Base-by-base conservation (phyloP, 2,113 vertebrate genomes). In the Oceanites oceanicus region DNA sequence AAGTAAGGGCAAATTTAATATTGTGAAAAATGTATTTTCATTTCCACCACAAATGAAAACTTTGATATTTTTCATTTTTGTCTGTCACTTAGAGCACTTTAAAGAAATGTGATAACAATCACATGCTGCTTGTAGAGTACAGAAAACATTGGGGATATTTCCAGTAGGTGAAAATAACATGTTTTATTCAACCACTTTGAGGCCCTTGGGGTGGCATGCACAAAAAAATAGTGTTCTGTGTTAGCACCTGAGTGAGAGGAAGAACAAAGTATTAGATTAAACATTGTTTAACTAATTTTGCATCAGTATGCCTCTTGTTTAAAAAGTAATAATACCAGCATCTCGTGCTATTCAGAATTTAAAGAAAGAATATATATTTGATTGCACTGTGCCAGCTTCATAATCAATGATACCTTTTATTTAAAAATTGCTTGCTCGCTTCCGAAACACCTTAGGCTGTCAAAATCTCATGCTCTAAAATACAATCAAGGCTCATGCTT, bases 71-170 rank as follows among this genome's bases (percentile, higher is more conserved):
- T 93, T 75, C 14, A 29, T 56, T 96, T 93, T 88, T 83, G 29
- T 58, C 87, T 85, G 17, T 85, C 56, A 80, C 16, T 89, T 94
- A 40, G 17, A 87, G 23, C 18, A 79, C 55, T 89, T 96, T 52
- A 47, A 75, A 92, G 38, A 92, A 79, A 49, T 25, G 16, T 72
- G 49, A 22, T 59, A 81, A 70, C 9, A 95, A 70, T 90, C 25
- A 77, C n/a, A 72, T 68, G 17, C 32, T 80, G 36, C 40, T 70
- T 82, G 62, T 62, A 82, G 53, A 87, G 12, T 85, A 61, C 29
- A 86, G 71, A 93, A 97, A 97, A 94, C 36, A 70, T 2, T 42
- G 11, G 44, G 22, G 32, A 19, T 96, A 88, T 90, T 97, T 97
- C 52, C 45, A 95, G 73, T 18, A 49, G 66, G 82, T 91, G 75